Evolutionary conservation across 2,797 vertebrate genomes (phyloP).

Genomic region (Malacoraja senta): DNA sequence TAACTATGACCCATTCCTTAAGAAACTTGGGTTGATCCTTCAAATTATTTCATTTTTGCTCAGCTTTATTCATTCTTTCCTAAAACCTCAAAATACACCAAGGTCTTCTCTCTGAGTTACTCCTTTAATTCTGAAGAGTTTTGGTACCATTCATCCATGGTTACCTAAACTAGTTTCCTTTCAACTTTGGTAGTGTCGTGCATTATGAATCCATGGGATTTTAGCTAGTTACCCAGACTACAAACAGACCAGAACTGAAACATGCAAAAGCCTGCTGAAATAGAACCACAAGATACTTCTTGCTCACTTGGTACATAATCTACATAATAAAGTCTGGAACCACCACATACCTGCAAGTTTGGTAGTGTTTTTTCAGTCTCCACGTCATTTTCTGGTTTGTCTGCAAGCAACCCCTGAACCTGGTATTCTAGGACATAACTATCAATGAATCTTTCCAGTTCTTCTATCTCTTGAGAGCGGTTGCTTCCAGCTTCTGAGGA

Average conservation of each 20-base stretch:
- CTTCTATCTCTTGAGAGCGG: constrained; percentile 94
- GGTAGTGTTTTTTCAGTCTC: constrained; percentile 70
- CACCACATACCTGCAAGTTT: constrained; percentile 68
- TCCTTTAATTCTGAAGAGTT: background rate
- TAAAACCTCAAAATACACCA: background rate
- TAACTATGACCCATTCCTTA: too few species aligned
- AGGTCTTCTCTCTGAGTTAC: background rate
- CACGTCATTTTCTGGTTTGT: constrained; percentile 75
- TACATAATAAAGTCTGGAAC: too few species aligned
- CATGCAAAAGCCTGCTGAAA: background rate
- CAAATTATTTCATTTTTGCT: too few species aligned
- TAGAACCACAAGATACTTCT: background rate
- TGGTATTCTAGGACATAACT: constrained; percentile 97
- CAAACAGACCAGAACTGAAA: background rate
- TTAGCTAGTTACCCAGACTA: background rate
- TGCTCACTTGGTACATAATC: background rate
- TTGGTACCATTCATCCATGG: background rate
- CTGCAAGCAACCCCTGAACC: constrained; percentile 85
- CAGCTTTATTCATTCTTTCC: background rate
- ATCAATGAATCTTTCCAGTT: constrained; percentile 94
- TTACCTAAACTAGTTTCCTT: background rate
- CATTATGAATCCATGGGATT: background rate
- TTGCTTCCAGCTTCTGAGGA: constrained; percentile 93
- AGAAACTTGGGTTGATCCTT: too few species aligned
- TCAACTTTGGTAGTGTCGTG: background rate